Evolutionary conservation across 2,113 vertebrate genomes (phyloP), one percentile per base, ranked within the genome.

Genomic region (Trichomycterus rosablanca): DNA sequence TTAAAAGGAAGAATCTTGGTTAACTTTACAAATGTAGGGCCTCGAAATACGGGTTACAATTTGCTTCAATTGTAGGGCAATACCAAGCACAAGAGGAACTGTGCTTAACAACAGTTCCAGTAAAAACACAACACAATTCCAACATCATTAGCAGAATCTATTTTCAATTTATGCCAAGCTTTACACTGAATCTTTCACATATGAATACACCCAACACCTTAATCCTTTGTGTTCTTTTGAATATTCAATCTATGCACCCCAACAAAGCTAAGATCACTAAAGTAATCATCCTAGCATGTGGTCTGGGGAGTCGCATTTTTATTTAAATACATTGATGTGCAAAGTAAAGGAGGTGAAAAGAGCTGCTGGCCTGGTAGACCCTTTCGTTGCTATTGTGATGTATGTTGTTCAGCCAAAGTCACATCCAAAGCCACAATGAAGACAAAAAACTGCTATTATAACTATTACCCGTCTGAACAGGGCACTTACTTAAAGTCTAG

Each of bases 371-470:
- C 10, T 57, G 49, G 43, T 35, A 12, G 24, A n/a, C 39, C 53
- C 44, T 44, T 32, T 51, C 30, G 4, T 2, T 61, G 37, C 51
- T 37, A 45, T 71, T 66, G 68, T 66, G 20, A 61, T 66, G 63
- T 24, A 66, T 66, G 50, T 10, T 39, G 39, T 7, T 2, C 40
- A 48, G 22, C 26, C 19, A 45, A 63, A 37, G 30, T 55, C 34
- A 55, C 32, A 34, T 15, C 26, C 57, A 32, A 56, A 49, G 15
- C 19, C 50, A 61, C 56, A 71, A 60, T 49, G 35, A 42, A 18
- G 3, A 22, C 45, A 40, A 12, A 35, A 30, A 2, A 35, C 7
- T 28, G n/a, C n/a, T n/a, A n/a, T n/a, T n/a, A n/a, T n/a, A 19
- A 66, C n/a, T 35, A 2, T 14, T 35, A 10, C 9, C 14, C 22